Conservation (phyloP, 2,797 vertebrate genomes). For the Brachyrhaphis roseni region DNA sequence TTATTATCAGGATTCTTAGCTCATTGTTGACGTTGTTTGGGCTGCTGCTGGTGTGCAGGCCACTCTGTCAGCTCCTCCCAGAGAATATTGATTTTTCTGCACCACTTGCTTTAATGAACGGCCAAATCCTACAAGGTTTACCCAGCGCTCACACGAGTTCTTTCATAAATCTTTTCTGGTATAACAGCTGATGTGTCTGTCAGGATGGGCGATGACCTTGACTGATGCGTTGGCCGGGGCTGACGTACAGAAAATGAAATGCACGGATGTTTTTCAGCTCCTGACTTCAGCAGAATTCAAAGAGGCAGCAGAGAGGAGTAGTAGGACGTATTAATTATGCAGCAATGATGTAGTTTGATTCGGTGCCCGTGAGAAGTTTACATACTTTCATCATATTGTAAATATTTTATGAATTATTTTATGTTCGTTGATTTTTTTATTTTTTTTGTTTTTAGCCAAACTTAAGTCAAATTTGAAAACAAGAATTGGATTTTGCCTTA, state of each 20-base stretch:
- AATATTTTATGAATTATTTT: background rate
- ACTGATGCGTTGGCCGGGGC: conserved; percentile 44
- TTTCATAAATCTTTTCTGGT: conserved; percentile 55
- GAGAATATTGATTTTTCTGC: conserved; percentile 76
- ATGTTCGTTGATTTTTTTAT: background rate
- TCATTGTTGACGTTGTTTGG: conserved; percentile 56
- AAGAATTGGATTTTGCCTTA: background rate
- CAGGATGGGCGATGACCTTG: conserved; percentile 64
- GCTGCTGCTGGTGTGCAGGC: conserved; percentile 43
- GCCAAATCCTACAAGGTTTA: conserved; percentile 61
- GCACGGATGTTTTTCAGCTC: conserved; percentile 54
- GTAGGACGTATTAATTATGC: conserved; percentile 35
- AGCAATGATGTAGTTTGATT: conserved; percentile 21
- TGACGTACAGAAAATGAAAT: conserved; percentile 56
- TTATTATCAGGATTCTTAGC: conserved; percentile 46
- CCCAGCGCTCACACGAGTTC: conserved; percentile 42
- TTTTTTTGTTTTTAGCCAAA: background rate
- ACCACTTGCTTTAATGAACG: conserved; percentile 75
- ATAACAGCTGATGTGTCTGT: conserved; percentile 67
- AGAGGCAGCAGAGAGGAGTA: conserved; percentile 36
- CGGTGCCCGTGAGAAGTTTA: background rate
- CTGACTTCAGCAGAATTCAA: conserved; percentile 67
- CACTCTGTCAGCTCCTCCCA: conserved; percentile 63
- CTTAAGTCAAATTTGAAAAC: background rate
- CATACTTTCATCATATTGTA: background rate